Base-by-base conservation (phyloP, 2,888 invertebrate genomes). In the Cephus rjabovi region DNA sequence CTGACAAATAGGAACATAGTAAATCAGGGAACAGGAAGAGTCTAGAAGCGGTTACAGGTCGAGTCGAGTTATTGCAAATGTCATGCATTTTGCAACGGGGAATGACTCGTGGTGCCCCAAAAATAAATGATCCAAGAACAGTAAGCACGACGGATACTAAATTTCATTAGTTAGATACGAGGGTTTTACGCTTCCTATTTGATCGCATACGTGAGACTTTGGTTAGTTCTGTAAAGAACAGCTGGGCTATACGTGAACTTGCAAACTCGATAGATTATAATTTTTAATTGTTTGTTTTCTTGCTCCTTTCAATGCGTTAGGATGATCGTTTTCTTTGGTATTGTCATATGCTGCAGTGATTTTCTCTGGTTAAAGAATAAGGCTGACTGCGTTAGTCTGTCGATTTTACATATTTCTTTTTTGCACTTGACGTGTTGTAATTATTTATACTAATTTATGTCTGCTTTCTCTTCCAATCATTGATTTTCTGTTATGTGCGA, bases 41-140 rank as follows among this genome's bases (percentile, higher is more conserved):
- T 56, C 56, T 56, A 76, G 74, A 80, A 79, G 85, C 81, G 82
- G 75, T 77, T 78, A 77, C 77, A 79, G 78, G 15, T 79, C 78
- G 76, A 82, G 79, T 80, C 80, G 79, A 83, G 81, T 85, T 83
- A 83, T 85, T 84, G 81, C 82, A 86, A 88, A 83, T 89, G 89
- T 86, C 87, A 89, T 88, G 84, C 83, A 86, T 86, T 84, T 86
- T 86, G 84, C 81, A 84, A 84, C 83, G 80, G 83, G 84, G 86
- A 88, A 86, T 89, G 87, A 87, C 84, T 86, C 80, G 85, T 83
- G 81, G 79, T 82, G 80, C 81, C 79, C 79, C 77, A 82, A 84
- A 83, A 85, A 85, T 86, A 86, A 86, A 82, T 81, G 81, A 79
- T 83, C 76, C 56, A 79, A 80, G 80, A 84, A 82, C 79, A 74